Percentiles rank a stretch among this genome's conserved stretches.
phyloP scores from a whole-genome alignment of 2,888 invertebrate genomes.

The Lasioglossum oenotherae region DNA sequence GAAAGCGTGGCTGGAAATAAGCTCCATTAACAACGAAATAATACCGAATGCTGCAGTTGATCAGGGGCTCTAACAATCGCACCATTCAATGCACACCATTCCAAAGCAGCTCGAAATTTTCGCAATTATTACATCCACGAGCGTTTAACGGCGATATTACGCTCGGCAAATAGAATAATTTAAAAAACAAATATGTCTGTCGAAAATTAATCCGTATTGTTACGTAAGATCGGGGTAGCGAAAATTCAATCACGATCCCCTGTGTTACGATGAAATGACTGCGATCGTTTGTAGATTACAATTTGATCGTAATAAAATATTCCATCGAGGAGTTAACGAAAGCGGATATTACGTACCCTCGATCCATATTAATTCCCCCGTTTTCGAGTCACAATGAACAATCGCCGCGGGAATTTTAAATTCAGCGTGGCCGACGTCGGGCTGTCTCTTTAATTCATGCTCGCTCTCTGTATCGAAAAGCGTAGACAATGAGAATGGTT shows the following conservation, averaged over 20 bases:
- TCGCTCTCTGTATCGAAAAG: not conserved
- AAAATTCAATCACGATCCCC: not conserved
- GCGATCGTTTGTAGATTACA: not conserved
- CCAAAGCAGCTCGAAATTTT: not conserved
- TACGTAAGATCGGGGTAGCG: not conserved
- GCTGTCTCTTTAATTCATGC: not conserved
- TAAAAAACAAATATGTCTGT: not conserved
- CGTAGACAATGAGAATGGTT: not conserved
- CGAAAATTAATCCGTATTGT: not conserved
- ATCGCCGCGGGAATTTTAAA: not conserved
- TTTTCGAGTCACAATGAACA: not conserved
- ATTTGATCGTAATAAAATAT: constrained; percentile 20
- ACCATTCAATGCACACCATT: not conserved
- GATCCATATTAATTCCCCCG: not conserved
- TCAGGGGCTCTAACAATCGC: not conserved
- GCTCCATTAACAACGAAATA: constrained; percentile 30
- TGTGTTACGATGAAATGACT: not conserved
- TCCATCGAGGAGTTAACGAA: not conserved
- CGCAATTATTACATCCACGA: not conserved
- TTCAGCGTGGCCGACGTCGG: not conserved
- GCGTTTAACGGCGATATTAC: not conserved
- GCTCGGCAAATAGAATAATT: not conserved
- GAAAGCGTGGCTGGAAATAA: not conserved
- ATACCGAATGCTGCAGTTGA: not conserved
- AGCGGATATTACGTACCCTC: not conserved